Evolutionary conservation across 2,888 invertebrate species (phyloP).

Genomic region (Eupeodes luniger): DNA sequence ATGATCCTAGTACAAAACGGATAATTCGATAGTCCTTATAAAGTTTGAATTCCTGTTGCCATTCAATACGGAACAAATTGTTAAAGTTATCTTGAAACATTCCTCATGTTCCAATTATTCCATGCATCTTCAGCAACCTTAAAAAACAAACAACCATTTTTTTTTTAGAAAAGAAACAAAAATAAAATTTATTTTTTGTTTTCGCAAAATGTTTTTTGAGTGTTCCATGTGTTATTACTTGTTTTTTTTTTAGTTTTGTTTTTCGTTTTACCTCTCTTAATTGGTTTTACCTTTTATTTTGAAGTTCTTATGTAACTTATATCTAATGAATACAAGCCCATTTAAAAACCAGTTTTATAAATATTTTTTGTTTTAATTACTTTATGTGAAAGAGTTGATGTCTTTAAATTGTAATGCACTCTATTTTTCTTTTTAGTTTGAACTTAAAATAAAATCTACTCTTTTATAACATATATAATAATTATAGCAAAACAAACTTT

Average conservation of each 20-base stretch:
- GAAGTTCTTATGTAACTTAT: conserved; percentile 50
- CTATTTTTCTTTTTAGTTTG: conserved; percentile 12
- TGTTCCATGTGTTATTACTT: conserved; percentile 17
- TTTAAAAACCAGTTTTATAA: conserved; percentile 51
- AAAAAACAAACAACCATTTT: neutral
- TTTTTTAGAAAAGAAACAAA: conserved; percentile 65
- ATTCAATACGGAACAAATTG: too few species aligned
- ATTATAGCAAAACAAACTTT: conserved; percentile 49
- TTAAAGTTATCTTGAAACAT: too few species aligned
- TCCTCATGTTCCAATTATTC: too few species aligned
- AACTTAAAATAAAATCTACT: conserved; percentile 46
- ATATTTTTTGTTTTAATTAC: conserved; percentile 19
- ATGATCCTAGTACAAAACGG: too few species aligned
- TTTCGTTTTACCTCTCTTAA: neutral
- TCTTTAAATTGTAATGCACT: conserved; percentile 28
- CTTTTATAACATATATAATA: conserved; percentile 38
- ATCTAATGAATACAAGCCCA: conserved; percentile 55
- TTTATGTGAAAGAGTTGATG: conserved; percentile 60
- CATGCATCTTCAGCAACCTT: neutral
- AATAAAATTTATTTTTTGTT: conserved; percentile 58
- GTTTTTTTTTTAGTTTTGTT: neutral
- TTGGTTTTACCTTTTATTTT: conserved; percentile 3
- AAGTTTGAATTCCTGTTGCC: too few species aligned
- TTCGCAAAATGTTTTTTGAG: conserved; percentile 45
- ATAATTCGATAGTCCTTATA: too few species aligned